Evolutionary conservation across 2,797 vertebrate genomes (phyloP).

Genomic region (Sebastes steindachneri): DNA sequence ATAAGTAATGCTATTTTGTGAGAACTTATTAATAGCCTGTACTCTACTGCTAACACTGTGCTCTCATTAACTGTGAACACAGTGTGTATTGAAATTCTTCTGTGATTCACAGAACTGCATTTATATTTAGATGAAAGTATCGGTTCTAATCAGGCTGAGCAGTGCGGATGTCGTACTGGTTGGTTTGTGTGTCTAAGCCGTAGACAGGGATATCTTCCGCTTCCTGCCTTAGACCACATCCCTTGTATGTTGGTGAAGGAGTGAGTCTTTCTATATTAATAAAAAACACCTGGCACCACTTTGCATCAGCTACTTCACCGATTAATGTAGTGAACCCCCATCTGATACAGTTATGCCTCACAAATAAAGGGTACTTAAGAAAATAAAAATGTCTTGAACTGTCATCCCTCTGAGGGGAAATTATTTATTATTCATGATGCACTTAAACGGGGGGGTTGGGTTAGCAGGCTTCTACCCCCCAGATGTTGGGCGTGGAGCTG

Average conservation of each 20-base stretch:
- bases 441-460: constrained; percentile 64
- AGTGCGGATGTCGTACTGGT: not conserved
- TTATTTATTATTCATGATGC: constrained; percentile 71
- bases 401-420: constrained; percentile 17
- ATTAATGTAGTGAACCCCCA: not conserved
- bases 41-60: not conserved
- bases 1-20: not conserved
- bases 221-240: constrained; percentile 79
- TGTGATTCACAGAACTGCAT: not conserved
- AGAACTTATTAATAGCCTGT: not conserved
- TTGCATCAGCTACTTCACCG: not conserved
- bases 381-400: constrained; percentile 22
- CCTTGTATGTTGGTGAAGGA: constrained; percentile 15
- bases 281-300: not conserved
- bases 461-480: constrained; percentile 26
- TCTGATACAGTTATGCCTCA: not conserved
- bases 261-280: not conserved
- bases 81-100: not conserved
- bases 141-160: not conserved
- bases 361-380: constrained; percentile 3
- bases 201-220: constrained; percentile 6
- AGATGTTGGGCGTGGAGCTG: constrained; percentile 55
- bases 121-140: not conserved
- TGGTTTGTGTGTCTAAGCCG: constrained; percentile 15
- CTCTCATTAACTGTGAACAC: not conserved